phyloP scores from a whole-genome alignment of 1,140 invertebrate genomes.

The Geopemphigus sp. region DNA sequence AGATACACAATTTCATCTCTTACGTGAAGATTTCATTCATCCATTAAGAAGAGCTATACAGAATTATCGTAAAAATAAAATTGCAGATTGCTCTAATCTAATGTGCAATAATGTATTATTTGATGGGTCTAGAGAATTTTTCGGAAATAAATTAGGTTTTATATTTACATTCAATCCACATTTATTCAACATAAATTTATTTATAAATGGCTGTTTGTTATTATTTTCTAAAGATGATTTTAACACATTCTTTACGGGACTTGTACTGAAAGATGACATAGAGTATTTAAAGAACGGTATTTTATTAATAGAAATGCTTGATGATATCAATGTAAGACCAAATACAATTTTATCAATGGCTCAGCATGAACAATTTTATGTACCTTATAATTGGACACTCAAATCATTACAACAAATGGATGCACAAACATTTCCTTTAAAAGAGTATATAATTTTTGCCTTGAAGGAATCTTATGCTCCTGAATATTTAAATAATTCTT shows the following conservation, averaged over 20 bases:
- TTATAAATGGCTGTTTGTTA: conserved; percentile 34
- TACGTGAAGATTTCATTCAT: conserved; percentile 59
- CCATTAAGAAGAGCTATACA: conserved; percentile 52
- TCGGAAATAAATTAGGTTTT: conserved; percentile 41
- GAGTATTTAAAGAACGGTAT: conserved; percentile 26
- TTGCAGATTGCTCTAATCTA: neutral
- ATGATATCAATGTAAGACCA: conserved; percentile 55
- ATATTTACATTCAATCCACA: conserved; percentile 29
- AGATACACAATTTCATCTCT: conserved; percentile 61
- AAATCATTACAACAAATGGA: conserved; percentile 61
- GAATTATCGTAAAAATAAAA: conserved; percentile 36
- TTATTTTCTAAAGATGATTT: conserved; percentile 44
- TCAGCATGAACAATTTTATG: conserved; percentile 67
- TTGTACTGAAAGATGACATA: conserved; percentile 56
- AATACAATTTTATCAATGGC: conserved; percentile 61
- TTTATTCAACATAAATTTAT: conserved; percentile 23
- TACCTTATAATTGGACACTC: conserved; percentile 67
- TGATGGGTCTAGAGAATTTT: conserved; percentile 41
- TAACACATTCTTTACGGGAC: conserved; percentile 56
- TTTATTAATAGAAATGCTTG: conserved; percentile 39
- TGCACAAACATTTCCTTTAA: conserved; percentile 62
- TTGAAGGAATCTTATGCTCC: conserved; percentile 25
- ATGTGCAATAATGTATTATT: conserved; percentile 17
- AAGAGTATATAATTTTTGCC: conserved; percentile 63
- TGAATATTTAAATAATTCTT: conserved; percentile 23